These are phyloP conservation scores for Cynodonichthys magdalenae DNA, from an alignment of 2,797 vertebrate genomes.

Conservation along the genomic window DNA sequence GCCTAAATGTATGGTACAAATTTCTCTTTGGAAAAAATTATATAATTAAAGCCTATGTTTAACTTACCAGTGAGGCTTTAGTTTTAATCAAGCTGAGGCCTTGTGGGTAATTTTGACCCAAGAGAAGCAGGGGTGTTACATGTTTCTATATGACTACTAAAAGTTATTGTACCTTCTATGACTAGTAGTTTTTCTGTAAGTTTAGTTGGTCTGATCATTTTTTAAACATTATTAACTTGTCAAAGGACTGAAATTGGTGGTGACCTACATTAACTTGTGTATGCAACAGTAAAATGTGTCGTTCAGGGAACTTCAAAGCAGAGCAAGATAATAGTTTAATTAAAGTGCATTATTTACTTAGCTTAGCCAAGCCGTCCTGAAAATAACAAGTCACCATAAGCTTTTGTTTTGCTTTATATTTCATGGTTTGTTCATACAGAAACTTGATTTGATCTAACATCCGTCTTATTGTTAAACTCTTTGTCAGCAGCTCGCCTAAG, in stretches of 20 bases:
- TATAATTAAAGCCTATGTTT: conserved; percentile 1
- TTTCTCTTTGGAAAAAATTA: not conserved
- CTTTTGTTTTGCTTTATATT: not conserved
- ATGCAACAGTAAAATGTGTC: conserved; percentile 41
- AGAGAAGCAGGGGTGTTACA: not conserved
- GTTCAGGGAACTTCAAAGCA: conserved; percentile 9
- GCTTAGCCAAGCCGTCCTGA: not conserved
- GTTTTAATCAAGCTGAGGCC: no score
- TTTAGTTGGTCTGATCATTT: conserved; percentile 6
- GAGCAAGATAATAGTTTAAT: not conserved
- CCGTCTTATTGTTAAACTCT: conserved; percentile 10
- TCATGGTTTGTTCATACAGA: not conserved
- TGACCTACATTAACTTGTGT: conserved; percentile 65
- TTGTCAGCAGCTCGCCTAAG: conserved; percentile 22
- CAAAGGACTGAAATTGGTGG: conserved; percentile 37
- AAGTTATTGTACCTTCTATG: not conserved
- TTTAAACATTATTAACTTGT: conserved; percentile 19
- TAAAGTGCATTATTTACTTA: not conserved
- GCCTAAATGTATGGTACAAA: conserved; percentile 2
- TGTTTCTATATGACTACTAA: conserved; percentile 1
- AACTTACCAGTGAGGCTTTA: no score
- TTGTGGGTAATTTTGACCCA: no score
- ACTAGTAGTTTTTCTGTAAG: no score
- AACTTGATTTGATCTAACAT: not conserved
- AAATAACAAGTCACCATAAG: not conserved